A percentile compares a stretch with the other conserved stretches of the same genome.
Evolutionary conservation across 2,888 invertebrate genomes (phyloP).

Genomic region (Gisinianus flammeolus): DNA sequence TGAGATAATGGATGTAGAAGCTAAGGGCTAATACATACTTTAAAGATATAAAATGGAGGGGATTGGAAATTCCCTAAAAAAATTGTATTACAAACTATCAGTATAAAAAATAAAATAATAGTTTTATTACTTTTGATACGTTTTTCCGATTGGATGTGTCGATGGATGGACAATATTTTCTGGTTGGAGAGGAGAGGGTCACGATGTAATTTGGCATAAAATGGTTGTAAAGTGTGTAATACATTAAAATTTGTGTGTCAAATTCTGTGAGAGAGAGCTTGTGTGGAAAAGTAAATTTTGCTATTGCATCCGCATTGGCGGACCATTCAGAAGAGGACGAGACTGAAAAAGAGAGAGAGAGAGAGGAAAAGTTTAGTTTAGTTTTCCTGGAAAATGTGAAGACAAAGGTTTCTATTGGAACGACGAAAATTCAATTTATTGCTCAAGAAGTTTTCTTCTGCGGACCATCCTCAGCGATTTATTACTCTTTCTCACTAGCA

Average conservation of each 20-base stretch:
- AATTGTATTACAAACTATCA: too few species aligned
- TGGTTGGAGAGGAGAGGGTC: conserved; percentile 1
- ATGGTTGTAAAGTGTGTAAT: background rate
- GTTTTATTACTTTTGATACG: too few species aligned
- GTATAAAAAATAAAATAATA: too few species aligned
- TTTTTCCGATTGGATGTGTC: too few species aligned
- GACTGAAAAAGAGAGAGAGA: background rate
- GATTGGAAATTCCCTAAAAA: too few species aligned
- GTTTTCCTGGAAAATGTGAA: conserved; percentile 25
- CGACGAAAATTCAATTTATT: conserved; percentile 39
- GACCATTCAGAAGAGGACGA: background rate
- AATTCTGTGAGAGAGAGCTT: background rate
- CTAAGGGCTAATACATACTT: too few species aligned
- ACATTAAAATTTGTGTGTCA: background rate
- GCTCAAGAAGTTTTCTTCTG: conserved; percentile 29
- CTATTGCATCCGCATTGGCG: background rate
- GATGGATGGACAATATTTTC: too few species aligned
- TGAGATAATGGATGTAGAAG: too few species aligned
- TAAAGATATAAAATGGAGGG: too few species aligned
- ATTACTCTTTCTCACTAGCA: conserved; percentile 33
- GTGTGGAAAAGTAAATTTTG: background rate
- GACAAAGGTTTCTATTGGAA: conserved; percentile 37
- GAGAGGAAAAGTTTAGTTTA: conserved; percentile 1
- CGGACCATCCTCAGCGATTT: conserved; percentile 31
- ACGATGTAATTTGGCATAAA: background rate